Evolutionary conservation across 2,113 vertebrate genomes (phyloP).

Genomic region (Phasianus colchicus): DNA sequence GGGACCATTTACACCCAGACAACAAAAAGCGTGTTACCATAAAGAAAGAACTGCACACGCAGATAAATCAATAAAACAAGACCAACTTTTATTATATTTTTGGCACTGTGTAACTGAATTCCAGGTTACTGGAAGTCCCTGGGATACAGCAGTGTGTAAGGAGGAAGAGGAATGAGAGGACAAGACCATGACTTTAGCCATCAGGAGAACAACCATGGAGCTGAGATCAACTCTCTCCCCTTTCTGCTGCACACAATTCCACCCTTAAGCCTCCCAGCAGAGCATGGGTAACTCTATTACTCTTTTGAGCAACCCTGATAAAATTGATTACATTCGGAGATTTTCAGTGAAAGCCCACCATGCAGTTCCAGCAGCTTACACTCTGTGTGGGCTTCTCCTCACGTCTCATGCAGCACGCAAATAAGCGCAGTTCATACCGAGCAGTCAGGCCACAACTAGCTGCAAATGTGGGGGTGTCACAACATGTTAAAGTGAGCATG

Average conservation of each 20-base stretch:
- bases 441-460: not conserved
- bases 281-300: not conserved
- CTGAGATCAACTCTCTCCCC: not conserved
- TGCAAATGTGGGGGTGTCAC: not conserved
- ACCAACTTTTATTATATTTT: not conserved
- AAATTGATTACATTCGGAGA: not conserved
- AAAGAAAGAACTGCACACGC: not conserved
- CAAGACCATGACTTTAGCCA: accelerated
- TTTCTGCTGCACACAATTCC: not conserved
- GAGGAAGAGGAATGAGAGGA: not conserved
- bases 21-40: not conserved
- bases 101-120: not conserved
- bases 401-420: not conserved
- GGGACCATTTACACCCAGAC: not conserved
- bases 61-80: not conserved
- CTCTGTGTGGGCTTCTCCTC: not conserved
- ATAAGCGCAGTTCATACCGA: not conserved
- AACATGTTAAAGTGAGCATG: not conserved
- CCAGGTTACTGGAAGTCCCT: not conserved
- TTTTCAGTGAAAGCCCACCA: not conserved
- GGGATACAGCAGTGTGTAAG: not conserved
- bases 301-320: not conserved
- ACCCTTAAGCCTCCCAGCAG: not conserved
- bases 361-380: not conserved
- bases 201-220: not conserved